Conservation (phyloP, 2,113 vertebrate genomes). For the Pipra filicauda region DNA sequence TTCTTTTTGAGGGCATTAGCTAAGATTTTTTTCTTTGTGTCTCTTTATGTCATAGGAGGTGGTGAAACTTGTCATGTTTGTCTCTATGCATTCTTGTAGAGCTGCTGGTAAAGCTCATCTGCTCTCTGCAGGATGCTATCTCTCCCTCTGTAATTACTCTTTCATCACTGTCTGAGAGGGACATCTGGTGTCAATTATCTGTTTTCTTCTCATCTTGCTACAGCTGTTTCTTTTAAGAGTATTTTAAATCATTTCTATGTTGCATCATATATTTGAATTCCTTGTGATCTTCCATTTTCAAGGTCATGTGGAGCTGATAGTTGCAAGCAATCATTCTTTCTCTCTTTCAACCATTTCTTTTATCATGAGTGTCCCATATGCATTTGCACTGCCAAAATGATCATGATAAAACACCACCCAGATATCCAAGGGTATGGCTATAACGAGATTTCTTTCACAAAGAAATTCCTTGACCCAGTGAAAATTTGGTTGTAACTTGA, state of each 20-base stretch:
- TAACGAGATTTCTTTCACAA: neutral
- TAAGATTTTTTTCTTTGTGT: neutral
- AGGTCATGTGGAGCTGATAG: conserved; percentile 26
- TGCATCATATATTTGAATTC: conserved; percentile 11
- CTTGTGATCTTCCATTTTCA: conserved; percentile 50
- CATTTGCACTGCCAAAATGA: neutral
- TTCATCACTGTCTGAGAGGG: conserved; percentile 70
- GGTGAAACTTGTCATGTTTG: conserved; percentile 52
- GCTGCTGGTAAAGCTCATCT: conserved; percentile 61
- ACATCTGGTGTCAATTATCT: conserved; percentile 70
- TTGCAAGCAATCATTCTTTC: neutral
- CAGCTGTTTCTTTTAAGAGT: conserved; percentile 68
- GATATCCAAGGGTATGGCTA: neutral
- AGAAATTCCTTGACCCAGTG: neutral
- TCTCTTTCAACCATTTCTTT: neutral
- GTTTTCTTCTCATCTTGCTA: conserved; percentile 66
- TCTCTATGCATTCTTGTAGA: conserved; percentile 56
- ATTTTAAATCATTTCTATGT: conserved; percentile 62
- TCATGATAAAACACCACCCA: neutral
- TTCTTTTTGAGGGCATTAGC: neutral
- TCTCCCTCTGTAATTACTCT: conserved; percentile 65
- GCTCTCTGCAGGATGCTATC: conserved; percentile 57
- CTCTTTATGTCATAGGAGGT: conserved; percentile 24
- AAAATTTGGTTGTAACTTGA: neutral
- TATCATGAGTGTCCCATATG: neutral